A percentile compares a stretch with the other conserved stretches of the same genome.
Evolutionary conservation across 2,113 vertebrate species (phyloP).

Genomic region (Proterorhinus semilunaris): DNA sequence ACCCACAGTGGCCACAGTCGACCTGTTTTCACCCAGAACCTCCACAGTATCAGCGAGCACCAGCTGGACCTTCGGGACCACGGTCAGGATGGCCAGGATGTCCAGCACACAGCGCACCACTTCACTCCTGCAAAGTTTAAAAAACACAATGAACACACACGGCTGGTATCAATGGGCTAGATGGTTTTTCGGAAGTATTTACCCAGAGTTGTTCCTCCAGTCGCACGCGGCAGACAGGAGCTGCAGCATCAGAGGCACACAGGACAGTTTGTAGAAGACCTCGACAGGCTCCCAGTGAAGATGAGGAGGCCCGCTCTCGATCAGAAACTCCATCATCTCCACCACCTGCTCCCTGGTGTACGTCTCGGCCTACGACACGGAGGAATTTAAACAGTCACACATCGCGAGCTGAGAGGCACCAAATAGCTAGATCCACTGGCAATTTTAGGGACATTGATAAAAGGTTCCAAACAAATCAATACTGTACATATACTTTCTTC

Average conservation of each 20-base stretch:
- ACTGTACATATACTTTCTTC: too few relatives aligned
- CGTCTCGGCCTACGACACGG: conserved; percentile 78
- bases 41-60: conserved; percentile 88
- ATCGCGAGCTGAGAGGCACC: too few relatives aligned
- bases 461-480: too few relatives aligned
- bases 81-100: conserved; percentile 89
- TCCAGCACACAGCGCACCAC: conserved; percentile 93
- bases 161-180: too few relatives aligned
- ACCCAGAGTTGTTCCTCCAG: conserved; percentile 97
- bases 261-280: conserved; percentile 90
- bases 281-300: conserved; percentile 94
- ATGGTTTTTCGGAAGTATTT: not conserved
- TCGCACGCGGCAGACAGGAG: conserved; percentile 94
- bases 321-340: conserved; percentile 97
- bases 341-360: conserved; percentile 92
- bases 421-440: too few relatives aligned
- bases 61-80: conserved; percentile 93
- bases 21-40: conserved; percentile 85
- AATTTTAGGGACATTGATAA: too few relatives aligned
- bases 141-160: not conserved
- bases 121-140: conserved; percentile 82
- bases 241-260: conserved; percentile 91
- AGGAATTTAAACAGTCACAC: not conserved
- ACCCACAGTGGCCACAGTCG: conserved; percentile 90
- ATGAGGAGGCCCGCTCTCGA: conserved; percentile 88